Base-by-base conservation (phyloP, 2,113 vertebrate genomes). In the Cathartes aura region DNA sequence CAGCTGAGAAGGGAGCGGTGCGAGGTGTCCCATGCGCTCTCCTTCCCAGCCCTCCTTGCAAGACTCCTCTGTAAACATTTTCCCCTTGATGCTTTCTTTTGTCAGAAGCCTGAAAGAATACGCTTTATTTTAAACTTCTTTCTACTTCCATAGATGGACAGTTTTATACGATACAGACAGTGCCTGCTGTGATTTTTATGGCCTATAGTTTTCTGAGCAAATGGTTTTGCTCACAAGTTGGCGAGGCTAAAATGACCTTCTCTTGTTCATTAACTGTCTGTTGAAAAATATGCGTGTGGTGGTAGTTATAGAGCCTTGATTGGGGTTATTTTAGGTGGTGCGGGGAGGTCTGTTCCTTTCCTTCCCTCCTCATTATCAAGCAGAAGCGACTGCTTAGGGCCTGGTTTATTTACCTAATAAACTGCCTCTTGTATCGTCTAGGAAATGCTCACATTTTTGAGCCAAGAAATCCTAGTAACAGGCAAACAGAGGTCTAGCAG, bases 381-480 rank as follows among this genome's bases (percentile, higher is more conserved):
- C 97, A 97, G 97, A 98, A 97, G 95, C 90, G 59, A 82, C 96
- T 95, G 94, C 97, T 97, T 50, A 82, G 68, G 95, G 90, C 97
- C 97, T 97, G 97, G 98, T 98, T 99, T 99, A 98, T 99, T 99
- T 99, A 98, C 98, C 98, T 98, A 98, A 99, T 99, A 98, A 99
- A 99, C 99, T 98, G 97, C 97, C 97, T 97, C 96, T 98, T 97
- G 96, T 98, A 98, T 98, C 83, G 95, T 98, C 97, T 98, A 98
- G 98, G 99, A 98, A 98, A 98, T 98, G 98, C 97, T 98, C 97
- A 93, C 98, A 98, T 99, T 99, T 98, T 99, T 98, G 92, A 95
- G 96, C 97, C 91, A 87, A 98, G 98, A 99, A 98, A 98, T 99
- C 99, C 99, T 99, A 99, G 99, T 99, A 99, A 99, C 99, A 98